Percentiles rank a stretch among this genome's conserved stretches.
These are phyloP conservation scores for Bufotes viridis DNA, from an alignment of 2,797 vertebrate genomes.

Conservation along the genomic window DNA sequence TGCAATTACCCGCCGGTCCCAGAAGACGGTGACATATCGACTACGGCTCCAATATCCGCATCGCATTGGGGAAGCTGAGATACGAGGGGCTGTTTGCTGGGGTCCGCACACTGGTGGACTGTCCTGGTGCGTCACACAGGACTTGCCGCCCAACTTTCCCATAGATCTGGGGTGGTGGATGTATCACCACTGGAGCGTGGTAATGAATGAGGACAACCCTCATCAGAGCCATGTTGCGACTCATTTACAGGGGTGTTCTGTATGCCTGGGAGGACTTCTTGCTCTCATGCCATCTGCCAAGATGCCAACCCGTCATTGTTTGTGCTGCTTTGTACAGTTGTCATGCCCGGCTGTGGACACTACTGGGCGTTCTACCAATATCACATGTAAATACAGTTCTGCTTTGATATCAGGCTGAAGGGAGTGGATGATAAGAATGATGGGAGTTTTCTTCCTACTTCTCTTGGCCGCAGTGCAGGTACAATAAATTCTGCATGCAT, in stretches of 20 bases:
- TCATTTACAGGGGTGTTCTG: background rate
- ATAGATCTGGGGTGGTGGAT: no score
- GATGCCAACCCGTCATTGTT: background rate
- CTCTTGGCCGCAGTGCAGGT: background rate
- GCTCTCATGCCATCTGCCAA: background rate
- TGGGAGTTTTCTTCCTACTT: background rate
- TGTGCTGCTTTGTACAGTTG: background rate
- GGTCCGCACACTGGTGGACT: background rate
- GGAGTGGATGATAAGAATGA: slow-evolving; percentile 18
- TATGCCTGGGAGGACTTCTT: background rate
- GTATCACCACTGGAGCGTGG: background rate
- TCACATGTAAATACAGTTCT: background rate
- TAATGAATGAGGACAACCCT: background rate
- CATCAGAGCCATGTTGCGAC: background rate
- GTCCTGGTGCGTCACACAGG: no score
- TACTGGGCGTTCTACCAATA: slow-evolving; percentile 23
- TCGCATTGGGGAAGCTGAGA: no score
- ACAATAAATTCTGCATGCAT: no score
- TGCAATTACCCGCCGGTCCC: background rate
- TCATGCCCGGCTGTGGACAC: slow-evolving; percentile 6
- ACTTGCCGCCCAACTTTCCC: no score
- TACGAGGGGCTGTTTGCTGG: no score
- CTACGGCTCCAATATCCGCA: no score
- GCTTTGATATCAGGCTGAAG: background rate
- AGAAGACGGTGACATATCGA: no score